Evolutionary conservation across 2,113 vertebrate species (phyloP).

Genomic region (Equus quagga): DNA sequence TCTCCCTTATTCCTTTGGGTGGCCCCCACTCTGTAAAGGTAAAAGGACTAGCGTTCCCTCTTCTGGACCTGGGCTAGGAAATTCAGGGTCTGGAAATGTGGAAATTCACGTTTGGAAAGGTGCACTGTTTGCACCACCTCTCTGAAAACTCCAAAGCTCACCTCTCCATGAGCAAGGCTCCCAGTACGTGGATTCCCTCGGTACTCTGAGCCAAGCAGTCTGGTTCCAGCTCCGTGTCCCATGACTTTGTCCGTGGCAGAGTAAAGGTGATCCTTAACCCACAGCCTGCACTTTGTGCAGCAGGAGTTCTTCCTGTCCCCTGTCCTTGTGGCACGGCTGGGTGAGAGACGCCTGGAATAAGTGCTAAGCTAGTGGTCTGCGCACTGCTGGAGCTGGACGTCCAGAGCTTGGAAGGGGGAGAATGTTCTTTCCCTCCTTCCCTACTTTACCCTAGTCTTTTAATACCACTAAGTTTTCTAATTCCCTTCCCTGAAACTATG

Average conservation of each 20-base stretch:
- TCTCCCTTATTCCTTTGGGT: neutral
- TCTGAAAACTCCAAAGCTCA: neutral
- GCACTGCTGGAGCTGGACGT: neutral
- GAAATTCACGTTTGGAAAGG: neutral
- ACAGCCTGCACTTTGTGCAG: neutral
- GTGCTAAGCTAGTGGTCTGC: neutral
- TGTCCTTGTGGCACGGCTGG: neutral
- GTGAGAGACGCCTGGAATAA: neutral
- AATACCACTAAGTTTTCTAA: neutral
- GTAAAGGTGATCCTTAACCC: neutral
- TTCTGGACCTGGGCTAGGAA: neutral
- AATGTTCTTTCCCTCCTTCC: neutral
- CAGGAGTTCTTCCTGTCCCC: neutral
- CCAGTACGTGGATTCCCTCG: neutral
- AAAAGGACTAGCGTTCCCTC: neutral
- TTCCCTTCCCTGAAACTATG: constrained; percentile 2
- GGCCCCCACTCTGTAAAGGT: neutral
- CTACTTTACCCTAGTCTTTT: neutral
- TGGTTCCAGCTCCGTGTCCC: neutral
- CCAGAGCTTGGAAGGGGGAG: neutral
- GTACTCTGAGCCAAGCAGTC: neutral
- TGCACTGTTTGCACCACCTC: neutral
- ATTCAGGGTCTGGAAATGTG: neutral
- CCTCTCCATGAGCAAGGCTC: neutral
- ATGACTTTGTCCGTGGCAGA: neutral